Conservation (phyloP, 2,888 invertebrate genomes). For the Pterostichus madidus region DNA sequence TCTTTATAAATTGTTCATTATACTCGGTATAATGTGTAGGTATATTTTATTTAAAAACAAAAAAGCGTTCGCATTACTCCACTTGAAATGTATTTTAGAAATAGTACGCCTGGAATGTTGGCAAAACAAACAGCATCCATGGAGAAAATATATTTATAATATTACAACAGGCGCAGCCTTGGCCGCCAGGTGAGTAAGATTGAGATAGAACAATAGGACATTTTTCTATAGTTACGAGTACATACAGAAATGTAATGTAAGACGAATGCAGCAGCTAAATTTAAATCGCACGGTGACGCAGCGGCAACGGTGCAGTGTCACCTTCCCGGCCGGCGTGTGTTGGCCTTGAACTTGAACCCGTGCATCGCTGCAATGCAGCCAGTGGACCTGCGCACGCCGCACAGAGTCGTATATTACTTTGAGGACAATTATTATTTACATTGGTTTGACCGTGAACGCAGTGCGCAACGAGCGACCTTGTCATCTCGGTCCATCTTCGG, state of each 20-base stretch:
- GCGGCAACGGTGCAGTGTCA: conserved; percentile 77
- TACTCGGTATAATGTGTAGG: no score
- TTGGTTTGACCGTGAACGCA: conserved; percentile 73
- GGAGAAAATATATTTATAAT: not conserved
- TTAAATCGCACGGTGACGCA: conserved; percentile 59
- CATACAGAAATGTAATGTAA: not conserved
- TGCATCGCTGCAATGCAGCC: conserved; percentile 56
- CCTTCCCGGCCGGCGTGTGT: conserved; percentile 73
- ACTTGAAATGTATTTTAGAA: not conserved
- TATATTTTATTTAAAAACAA: no score
- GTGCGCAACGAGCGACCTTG: conserved; percentile 68
- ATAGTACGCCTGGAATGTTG: conserved; percentile 8
- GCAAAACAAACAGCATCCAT: not conserved
- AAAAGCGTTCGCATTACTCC: no score
- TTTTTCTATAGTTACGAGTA: no score
- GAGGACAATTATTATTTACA: conserved; percentile 52
- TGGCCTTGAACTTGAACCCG: conserved; percentile 66
- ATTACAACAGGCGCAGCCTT: not conserved
- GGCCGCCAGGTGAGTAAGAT: not conserved
- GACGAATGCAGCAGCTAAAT: conserved; percentile 42
- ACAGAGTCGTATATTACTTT: conserved; percentile 15
- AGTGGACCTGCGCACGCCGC: not conserved
- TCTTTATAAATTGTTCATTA: no score
- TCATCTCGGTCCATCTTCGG: conserved; percentile 61
- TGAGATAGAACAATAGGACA: no score